Conservation (phyloP, 2,888 invertebrate species). For the Amphipoea oculea region DNA sequence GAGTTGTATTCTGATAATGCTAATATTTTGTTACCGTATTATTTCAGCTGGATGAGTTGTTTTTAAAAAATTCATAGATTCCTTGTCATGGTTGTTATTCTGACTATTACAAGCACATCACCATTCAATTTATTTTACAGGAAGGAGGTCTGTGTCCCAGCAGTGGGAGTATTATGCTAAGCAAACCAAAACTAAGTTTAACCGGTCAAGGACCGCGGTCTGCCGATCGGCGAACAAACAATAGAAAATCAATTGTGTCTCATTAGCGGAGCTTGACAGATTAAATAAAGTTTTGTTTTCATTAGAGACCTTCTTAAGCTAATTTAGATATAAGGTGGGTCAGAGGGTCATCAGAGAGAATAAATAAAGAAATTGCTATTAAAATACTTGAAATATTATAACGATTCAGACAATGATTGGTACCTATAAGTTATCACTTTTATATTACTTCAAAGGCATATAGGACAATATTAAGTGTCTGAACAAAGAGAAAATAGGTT, state of each 20-base stretch:
- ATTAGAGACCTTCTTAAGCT: too few relatives aligned
- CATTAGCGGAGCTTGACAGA: too few relatives aligned
- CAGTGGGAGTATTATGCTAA: too few relatives aligned
- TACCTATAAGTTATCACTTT: background rate
- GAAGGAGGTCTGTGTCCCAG: background rate
- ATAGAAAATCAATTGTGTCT: too few relatives aligned
- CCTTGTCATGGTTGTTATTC: too few relatives aligned
- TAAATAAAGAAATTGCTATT: background rate
- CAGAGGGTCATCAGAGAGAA: background rate
- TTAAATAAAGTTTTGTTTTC: too few relatives aligned
- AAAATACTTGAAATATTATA: background rate
- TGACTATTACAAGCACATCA: too few relatives aligned
- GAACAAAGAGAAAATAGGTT: constrained; percentile 38
- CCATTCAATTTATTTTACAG: background rate
- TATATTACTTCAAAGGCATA: background rate
- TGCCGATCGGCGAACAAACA: too few relatives aligned
- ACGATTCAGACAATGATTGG: background rate
- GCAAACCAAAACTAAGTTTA: background rate
- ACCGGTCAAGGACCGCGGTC: too few relatives aligned
- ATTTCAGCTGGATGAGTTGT: background rate
- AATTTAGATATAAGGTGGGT: too few relatives aligned
- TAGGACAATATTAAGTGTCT: background rate
- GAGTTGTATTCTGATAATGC: background rate
- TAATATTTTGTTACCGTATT: background rate
- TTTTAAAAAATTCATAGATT: background rate